phyloP scores from a whole-genome alignment of 1,140 invertebrate species.

The Dendroctonus valens region DNA sequence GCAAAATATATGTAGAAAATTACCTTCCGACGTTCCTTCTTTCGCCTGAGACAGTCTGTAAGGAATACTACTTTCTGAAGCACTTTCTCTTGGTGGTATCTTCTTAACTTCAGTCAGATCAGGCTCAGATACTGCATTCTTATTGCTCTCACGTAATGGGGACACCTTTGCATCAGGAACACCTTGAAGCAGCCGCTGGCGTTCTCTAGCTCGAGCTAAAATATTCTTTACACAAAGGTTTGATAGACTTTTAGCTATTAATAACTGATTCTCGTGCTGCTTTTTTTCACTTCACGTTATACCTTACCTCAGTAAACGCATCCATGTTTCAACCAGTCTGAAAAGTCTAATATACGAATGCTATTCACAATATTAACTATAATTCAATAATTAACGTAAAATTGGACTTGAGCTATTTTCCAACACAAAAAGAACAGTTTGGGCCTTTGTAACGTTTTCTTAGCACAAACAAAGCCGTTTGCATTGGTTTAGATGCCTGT shows the following conservation, averaged over 20 bases:
- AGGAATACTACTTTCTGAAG: slow-evolving; percentile 33
- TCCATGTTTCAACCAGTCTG: slow-evolving; percentile 35
- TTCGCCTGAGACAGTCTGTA: slow-evolving; percentile 36
- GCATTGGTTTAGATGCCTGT: too few species aligned
- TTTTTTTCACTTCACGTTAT: slow-evolving; percentile 3
- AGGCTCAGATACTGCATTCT: slow-evolving; percentile 22
- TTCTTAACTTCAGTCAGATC: slow-evolving; percentile 18
- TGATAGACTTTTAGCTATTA: slow-evolving; percentile 3
- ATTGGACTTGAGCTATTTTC: too few species aligned
- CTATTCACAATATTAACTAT: too few species aligned
- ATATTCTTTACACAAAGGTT: slow-evolving; percentile 51
- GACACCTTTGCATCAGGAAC: slow-evolving; percentile 48
- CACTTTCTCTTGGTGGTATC: slow-evolving; percentile 8
- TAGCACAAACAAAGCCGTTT: too few species aligned
- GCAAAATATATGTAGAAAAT: neutral
- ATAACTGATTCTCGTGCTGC: slow-evolving; percentile 4
- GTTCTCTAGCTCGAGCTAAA: slow-evolving; percentile 56
- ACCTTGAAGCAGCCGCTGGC: slow-evolving; percentile 56
- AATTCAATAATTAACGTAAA: too few species aligned
- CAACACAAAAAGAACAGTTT: too few species aligned
- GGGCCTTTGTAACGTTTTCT: too few species aligned
- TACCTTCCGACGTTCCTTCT: slow-evolving; percentile 29
- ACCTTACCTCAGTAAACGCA: slow-evolving; percentile 47
- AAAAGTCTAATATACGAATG: too few species aligned
- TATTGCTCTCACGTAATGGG: slow-evolving; percentile 53